Evolutionary conservation across 2,888 invertebrate species (phyloP).

Genomic region (Aspidiotus rigidus): DNA sequence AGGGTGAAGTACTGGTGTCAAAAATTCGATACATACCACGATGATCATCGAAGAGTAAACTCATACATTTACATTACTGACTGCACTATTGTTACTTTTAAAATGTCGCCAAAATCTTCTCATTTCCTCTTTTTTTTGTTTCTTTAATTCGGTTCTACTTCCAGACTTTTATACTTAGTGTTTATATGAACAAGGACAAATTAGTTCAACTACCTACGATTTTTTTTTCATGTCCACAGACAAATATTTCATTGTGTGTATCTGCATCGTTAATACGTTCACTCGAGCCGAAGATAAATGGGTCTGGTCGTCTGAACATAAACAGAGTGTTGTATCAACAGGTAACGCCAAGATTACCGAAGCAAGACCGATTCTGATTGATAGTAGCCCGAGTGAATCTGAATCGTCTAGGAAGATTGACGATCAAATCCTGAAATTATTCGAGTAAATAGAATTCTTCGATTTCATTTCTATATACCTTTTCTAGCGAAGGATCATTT

Average conservation of each 20-base stretch:
- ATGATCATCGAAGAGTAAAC: neutral
- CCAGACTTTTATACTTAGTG: too few relatives aligned
- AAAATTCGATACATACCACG: neutral
- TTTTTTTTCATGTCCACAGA: neutral
- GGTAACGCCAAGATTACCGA: slow-evolving; percentile 21
- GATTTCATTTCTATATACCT: neutral
- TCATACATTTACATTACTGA: neutral
- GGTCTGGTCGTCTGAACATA: slow-evolving; percentile 35
- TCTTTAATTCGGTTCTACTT: too few relatives aligned
- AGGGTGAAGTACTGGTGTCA: neutral
- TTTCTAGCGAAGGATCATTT: neutral
- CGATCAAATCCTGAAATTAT: slow-evolving; percentile 19
- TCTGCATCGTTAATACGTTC: slow-evolving; percentile 9
- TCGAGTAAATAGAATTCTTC: slow-evolving; percentile 1
- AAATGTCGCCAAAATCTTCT: too few relatives aligned
- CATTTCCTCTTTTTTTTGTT: too few relatives aligned
- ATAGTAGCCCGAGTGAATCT: slow-evolving; percentile 7
- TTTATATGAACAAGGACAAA: neutral
- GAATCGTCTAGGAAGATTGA: slow-evolving; percentile 20
- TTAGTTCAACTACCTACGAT: neutral
- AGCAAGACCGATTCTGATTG: slow-evolving; percentile 28
- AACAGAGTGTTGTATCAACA: neutral
- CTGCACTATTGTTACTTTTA: too few relatives aligned
- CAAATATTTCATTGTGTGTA: neutral
- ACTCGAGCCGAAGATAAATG: slow-evolving; percentile 34